Percentiles rank a stretch among this genome's conserved stretches.
Conservation (phyloP, 1,140 invertebrate species). For the Drosophila sechellia region DNA sequence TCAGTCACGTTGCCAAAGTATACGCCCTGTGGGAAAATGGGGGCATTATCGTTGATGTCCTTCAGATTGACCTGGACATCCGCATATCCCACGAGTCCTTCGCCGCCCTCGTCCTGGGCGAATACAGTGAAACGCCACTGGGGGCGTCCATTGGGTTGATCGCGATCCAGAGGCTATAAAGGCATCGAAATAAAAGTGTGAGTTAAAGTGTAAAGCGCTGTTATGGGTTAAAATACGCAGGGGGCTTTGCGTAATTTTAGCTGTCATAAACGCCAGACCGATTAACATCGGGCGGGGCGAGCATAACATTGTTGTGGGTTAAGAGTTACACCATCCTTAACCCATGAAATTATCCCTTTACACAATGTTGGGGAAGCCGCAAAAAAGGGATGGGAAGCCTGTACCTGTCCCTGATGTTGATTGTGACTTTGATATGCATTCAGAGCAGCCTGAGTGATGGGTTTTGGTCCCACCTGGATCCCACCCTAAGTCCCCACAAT, state of each 20-base stretch:
- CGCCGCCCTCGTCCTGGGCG: slow-evolving; percentile 98
- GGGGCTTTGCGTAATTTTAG: slow-evolving; percentile 71
- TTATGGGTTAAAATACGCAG: slow-evolving; percentile 41
- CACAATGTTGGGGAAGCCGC: slow-evolving; percentile 36
- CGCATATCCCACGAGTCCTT: slow-evolving; percentile 98
- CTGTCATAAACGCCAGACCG: slow-evolving; percentile 81
- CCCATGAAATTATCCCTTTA: slow-evolving; percentile 63
- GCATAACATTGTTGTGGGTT: slow-evolving; percentile 53
- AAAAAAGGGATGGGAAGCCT: slow-evolving; percentile 9
- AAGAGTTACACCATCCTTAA: slow-evolving; percentile 5
- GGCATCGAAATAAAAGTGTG: slow-evolving; percentile 1
- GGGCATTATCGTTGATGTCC: slow-evolving; percentile 99
- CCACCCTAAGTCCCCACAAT: slow-evolving; percentile 5
- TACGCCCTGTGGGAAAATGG: slow-evolving; percentile 96
- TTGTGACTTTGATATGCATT: slow-evolving; percentile 82
- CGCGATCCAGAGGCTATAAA: slow-evolving; percentile 94
- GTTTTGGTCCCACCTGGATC: slow-evolving; percentile 22
- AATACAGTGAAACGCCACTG: slow-evolving; percentile 99
- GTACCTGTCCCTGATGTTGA: slow-evolving; percentile 57
- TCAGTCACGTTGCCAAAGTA: slow-evolving; percentile 98
- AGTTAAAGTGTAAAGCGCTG: slow-evolving; percentile 29
- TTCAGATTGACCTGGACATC: slow-evolving; percentile 98
- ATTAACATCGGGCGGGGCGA: slow-evolving; percentile 65
- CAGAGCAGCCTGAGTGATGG: slow-evolving; percentile 70
- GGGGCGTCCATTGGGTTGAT: slow-evolving; percentile 97